Percentiles rank a stretch among this genome's conserved stretches.
These are phyloP conservation scores for rat (Rattus norvegicus) DNA, from an alignment of 2,113 vertebrate species.

Conservation along the genomic window GRCr8 NC_086026.1:83927001-83927500, in stretches of 20 bases:
- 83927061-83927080: neutral
- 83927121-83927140: conserved; percentile 71
- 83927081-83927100: neutral
- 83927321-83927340: neutral
- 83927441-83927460: neutral
- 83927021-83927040: neutral
- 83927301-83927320: conserved; percentile 33
- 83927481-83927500: neutral
- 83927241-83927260: conserved; percentile 71
- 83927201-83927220: conserved; percentile 70
- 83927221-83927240: conserved; percentile 68
- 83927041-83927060: neutral
- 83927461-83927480: neutral
- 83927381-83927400: neutral
- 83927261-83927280: conserved; percentile 50
- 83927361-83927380: neutral
- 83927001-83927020: neutral
- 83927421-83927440: neutral
- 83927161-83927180: conserved; percentile 76
- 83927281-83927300: neutral
- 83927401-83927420: neutral
- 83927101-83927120: conserved; percentile 56
- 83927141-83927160: conserved; percentile 77
- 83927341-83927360: neutral
- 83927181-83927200: conserved; percentile 78